Evolutionary conservation across 2,797 vertebrate genomes (phyloP).

Genomic region (Rhadinocentrus ornatus): DNA sequence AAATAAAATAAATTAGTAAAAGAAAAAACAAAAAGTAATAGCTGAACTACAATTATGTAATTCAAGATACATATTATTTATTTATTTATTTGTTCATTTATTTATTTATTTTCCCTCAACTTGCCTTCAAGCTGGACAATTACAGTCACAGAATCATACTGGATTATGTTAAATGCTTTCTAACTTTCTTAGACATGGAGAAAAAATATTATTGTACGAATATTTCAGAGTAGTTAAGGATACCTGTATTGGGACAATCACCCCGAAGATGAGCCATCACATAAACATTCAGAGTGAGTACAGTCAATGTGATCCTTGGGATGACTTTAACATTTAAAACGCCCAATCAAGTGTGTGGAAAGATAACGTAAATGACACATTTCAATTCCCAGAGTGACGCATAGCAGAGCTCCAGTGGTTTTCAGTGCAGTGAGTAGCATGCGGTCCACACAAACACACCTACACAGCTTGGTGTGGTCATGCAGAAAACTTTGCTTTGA

Average conservation of each 20-base stretch:
- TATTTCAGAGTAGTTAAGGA: background rate
- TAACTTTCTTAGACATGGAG: constrained; percentile 7
- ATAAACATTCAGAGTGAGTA: constrained; percentile 7
- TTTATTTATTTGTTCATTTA: background rate
- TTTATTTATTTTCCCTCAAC: background rate
- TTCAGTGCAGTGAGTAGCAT: constrained; percentile 68
- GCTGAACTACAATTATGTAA: background rate
- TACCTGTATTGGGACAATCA: background rate
- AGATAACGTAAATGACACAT: constrained; percentile 41
- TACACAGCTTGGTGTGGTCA: constrained; percentile 62
- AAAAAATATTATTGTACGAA: background rate
- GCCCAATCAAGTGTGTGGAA: constrained; percentile 22
- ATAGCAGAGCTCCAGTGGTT: constrained; percentile 46
- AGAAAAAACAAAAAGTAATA: background rate
- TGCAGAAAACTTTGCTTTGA: constrained; percentile 55
- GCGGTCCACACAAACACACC: constrained; percentile 68
- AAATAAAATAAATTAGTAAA: background rate
- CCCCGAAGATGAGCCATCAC: background rate
- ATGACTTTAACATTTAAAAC: constrained; percentile 36
- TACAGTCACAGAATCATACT: background rate
- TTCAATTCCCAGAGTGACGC: constrained; percentile 44
- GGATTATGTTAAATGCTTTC: constrained; percentile 1
- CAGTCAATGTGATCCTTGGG: constrained; percentile 13
- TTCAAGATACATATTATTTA: background rate
- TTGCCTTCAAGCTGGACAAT: background rate